Evolutionary conservation across 2,113 vertebrate genomes (phyloP), one percentile per base, ranked within the genome.

Genomic region (Clarias magur): DNA sequence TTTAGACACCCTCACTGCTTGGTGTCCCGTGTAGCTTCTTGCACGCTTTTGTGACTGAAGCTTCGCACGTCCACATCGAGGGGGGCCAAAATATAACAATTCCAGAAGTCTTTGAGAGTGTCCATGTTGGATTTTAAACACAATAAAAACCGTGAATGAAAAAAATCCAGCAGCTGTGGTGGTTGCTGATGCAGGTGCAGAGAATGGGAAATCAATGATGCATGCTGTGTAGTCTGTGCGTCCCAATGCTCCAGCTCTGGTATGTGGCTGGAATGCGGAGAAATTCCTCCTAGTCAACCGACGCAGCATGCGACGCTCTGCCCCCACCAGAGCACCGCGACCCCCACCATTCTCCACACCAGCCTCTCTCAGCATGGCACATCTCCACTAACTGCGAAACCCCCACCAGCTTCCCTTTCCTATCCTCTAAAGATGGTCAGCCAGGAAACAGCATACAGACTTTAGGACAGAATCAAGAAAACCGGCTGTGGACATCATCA

Each of bases 261-360:
- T 88, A 90, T 91, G 90, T 75, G 54, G 67, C 63, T 87, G 91
- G 92, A 92, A 92, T 91, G 92, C 79, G 54, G 81, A 78, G 88
- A 90, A 91, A 92, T 90, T 90, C 92, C 89, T 90, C 85, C 88
- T 65, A 88, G 76, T 72, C 83, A 67, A 60, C 79, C 4, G 80
- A 88, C 86, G 85, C 70, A 85, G n/a, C 65, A 2, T 65, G 34
- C 81, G 34, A 79, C 53, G n/a, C 80, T 27, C 83, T n/a, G 67
- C 87, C 85, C 88, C 89, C 82, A 86, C 73, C 56, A 65, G 67
- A 48, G 81, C 78, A 86, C 73, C 67, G 16, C 38, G 42, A 83
- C 87, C 87, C 87, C 83, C 53, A 73, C 62, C 65, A 80, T 34
- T 81, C 82, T 75, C 70, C 27, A 56, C 82, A 88, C 78, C 21